Conservation (phyloP, 2,888 invertebrate species). For the Tridacna crocea region DNA sequence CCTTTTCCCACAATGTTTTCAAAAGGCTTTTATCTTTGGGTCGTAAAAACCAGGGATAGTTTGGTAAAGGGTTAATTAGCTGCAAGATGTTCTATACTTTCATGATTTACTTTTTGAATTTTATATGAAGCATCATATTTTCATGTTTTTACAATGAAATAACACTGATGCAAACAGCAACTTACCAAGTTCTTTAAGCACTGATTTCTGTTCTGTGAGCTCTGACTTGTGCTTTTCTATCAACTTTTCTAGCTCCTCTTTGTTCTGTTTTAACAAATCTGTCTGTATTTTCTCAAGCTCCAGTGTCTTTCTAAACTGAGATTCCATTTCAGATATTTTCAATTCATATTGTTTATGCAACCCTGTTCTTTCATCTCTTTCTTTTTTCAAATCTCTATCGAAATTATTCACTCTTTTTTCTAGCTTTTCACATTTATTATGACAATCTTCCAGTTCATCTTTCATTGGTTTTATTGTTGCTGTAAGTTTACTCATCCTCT, state of each 20-base stretch:
- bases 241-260: conserved; percentile 71
- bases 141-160: too few relatives aligned
- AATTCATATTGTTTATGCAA: conserved; percentile 75
- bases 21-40: too few relatives aligned
- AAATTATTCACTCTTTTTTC: conserved; percentile 72
- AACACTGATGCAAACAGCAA: too few relatives aligned
- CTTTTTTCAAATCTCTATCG: conserved; percentile 75
- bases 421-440: conserved; percentile 72
- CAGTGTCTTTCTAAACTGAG: conserved; percentile 66
- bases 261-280: conserved; percentile 66
- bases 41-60: too few relatives aligned
- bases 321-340: conserved; percentile 75
- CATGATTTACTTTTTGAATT: too few relatives aligned
- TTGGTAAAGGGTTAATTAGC: too few relatives aligned
- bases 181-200: conserved; percentile 73
- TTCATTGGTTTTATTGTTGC: conserved; percentile 77
- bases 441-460: conserved; percentile 71
- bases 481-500: conserved; percentile 78
- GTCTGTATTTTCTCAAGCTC: conserved; percentile 67
- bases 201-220: conserved; percentile 69
- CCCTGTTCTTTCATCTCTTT: conserved; percentile 73
- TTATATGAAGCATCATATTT: too few relatives aligned
- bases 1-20: too few relatives aligned
- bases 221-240: conserved; percentile 68
- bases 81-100: too few relatives aligned